Evolutionary conservation across 2,888 invertebrate genomes (phyloP), one percentile per base, ranked within the genome.

Genomic region (Ennomos erosarius): DNA sequence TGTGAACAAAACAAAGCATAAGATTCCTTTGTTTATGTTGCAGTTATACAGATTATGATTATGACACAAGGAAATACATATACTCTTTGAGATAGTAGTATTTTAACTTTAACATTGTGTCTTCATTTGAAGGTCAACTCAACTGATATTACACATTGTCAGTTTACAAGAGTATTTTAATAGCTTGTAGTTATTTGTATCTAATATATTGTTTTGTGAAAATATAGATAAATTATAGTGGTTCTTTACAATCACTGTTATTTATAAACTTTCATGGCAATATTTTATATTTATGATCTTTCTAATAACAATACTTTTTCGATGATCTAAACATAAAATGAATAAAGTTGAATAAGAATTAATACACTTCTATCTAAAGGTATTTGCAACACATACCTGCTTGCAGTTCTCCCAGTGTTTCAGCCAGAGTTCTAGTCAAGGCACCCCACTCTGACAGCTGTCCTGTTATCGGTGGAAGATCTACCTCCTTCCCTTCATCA

Each of bases 321-420:
- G 26, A 26, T 26, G 5, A 26, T 5, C 26, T 26, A 0, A 0
- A 26, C 6, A 26, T 26, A 26, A 26, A 26, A 26, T 26, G 6
- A 26, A 26, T 26, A 26, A 3, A 3, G 26, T 26, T n/a, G n/a
- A n/a, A n/a, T n/a, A n/a, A n/a, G 4, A 4, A 3, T 26, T 26
- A 26, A 6, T 5, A 26, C 3, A 26, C 4, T 26, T 26, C 26
- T 26, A 26, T 3, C 16, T 16, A 16, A 16, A 2, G 3, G 16
- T 16, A 16, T 16, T 26, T 26, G 26, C 26, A 26, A 69, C 70
- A 68, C 78, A 54, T 65, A 91, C 92, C 92, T 68, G 92, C 92
- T 82, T 96, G 95, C 68, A 97, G 86, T 69, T 96, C 95, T 50
- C 93, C 93, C 57, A 97, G 84, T 0, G 96, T 95, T 68, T 95